Evolutionary conservation across 64 coral and sea anemone genomes (phyloP).

Genomic region (Cladopsammia gracilis): DNA sequence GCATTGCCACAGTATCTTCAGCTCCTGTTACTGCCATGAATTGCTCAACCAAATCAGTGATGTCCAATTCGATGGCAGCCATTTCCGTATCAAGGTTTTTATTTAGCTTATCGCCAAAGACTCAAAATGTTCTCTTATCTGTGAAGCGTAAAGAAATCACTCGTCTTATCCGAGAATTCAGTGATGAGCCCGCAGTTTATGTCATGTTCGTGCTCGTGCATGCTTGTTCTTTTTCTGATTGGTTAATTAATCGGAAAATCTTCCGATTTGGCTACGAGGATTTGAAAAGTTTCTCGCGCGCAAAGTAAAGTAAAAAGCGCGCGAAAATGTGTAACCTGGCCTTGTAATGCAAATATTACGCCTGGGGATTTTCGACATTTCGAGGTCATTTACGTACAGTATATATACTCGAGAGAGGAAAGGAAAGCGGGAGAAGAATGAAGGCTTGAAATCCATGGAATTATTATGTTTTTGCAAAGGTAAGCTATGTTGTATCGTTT

Average conservation of each 20-base stretch:
- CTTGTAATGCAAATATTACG: neutral
- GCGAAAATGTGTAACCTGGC: conserved; percentile 34
- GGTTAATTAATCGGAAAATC: no score
- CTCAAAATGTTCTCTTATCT: no score
- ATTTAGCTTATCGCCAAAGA: no score
- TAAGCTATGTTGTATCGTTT: neutral
- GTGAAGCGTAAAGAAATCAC: no score
- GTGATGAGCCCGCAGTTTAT: no score
- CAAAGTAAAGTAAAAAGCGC: neutral
- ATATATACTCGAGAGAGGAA: neutral
- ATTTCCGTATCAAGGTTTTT: neutral
- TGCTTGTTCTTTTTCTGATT: no score
- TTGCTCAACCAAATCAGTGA: conserved; percentile 28
- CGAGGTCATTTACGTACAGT: no score
- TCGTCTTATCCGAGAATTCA: no score
- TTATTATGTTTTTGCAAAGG: neutral
- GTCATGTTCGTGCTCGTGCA: no score
- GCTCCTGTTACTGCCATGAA: conserved; percentile 42
- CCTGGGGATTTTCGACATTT: conserved; percentile 9
- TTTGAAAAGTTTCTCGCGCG: no score
- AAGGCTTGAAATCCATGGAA: neutral
- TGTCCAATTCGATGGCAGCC: neutral
- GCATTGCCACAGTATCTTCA: conserved; percentile 44
- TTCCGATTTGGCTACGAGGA: no score
- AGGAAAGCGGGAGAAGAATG: neutral